A percentile compares a stretch with the other conserved stretches of the same genome.
Evolutionary conservation across 2,888 invertebrate species (phyloP).

Genomic region (Nemurella pictetii): DNA sequence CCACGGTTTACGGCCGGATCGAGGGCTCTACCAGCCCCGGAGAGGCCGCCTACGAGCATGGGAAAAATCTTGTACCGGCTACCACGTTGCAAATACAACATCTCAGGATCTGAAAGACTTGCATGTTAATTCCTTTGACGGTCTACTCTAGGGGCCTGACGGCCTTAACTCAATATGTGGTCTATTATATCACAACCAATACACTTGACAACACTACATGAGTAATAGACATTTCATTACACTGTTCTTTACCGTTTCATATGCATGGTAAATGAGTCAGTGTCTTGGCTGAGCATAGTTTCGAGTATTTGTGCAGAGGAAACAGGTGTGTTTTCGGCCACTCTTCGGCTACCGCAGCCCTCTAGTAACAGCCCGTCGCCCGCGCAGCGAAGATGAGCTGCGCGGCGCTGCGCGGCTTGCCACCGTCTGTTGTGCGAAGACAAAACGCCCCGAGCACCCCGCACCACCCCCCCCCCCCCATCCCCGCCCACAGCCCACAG

Average conservation of each 20-base stretch:
- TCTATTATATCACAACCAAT: no score
- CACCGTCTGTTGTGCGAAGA: conserved; percentile 20
- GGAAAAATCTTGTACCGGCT: no score
- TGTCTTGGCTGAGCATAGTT: no score
- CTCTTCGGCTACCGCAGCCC: neutral
- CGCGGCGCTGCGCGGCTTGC: neutral
- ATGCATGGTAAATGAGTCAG: no score
- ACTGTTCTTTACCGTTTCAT: no score
- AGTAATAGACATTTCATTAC: no score
- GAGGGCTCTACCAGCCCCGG: neutral
- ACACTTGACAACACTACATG: no score
- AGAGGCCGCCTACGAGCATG: neutral
- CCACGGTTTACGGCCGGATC: neutral
- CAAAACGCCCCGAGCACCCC: neutral
- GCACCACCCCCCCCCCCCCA: neutral
- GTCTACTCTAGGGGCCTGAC: no score
- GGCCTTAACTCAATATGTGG: no score
- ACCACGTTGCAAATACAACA: no score
- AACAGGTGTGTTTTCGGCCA: neutral
- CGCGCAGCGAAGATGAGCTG: neutral
- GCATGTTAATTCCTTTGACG: no score
- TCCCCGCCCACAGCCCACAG: neutral
- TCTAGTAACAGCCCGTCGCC: neutral
- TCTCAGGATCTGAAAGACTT: no score
- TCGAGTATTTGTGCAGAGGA: neutral